Evolutionary conservation across 2,888 invertebrate genomes (phyloP), one percentile per base, ranked within the genome.

Genomic region (Anodontia alba): DNA sequence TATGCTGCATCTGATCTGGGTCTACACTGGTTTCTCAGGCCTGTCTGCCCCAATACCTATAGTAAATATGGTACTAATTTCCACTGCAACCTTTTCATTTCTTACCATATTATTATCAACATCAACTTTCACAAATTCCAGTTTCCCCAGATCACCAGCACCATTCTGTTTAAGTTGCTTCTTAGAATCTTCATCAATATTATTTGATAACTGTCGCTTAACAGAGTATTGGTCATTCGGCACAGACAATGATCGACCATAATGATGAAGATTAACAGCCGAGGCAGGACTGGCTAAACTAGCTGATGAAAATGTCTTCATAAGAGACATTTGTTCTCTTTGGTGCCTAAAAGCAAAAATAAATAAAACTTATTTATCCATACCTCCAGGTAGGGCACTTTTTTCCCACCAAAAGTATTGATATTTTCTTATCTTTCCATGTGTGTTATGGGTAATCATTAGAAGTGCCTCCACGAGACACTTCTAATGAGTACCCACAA

Each of bases 101-200:
- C n/a, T 76, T 82, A 92, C 92, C 90, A 88, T 90, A 71, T 91
- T 91, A 80, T 91, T 92, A 78, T 91, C 92, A 3, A 92, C 87
- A 84, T 92, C 91, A 15, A 91, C 91, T 78, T 91, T 91, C 3
- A 91, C 90, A 87, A 91, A 90, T 77, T 92, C 91, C 46, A 91
- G 80, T 57, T 90, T 90, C 70, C 86, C 87, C 0, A 82, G 81
- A 31, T 83, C 81, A 8, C 77, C 72, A n/a, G 70, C 66, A n/a
- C 73, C 77, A 69, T 78, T 81, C 49, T 70, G 46, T 67, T 66
- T 69, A 12, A 26, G 12, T 26, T 43, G 38, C 20, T 15, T 43
- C 67, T 67, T 36, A n/a, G 7, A 10, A 15, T 36, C 12, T 7
- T 42, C 46, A 12, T 69, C 46, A 33, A 33, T 1, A 8, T 62